Percentiles rank a stretch among this genome's conserved stretches.
These are phyloP conservation scores for Stenotaenia linearis DNA, from an alignment of 2,888 invertebrate species.

Conservation along the genomic window DNA sequence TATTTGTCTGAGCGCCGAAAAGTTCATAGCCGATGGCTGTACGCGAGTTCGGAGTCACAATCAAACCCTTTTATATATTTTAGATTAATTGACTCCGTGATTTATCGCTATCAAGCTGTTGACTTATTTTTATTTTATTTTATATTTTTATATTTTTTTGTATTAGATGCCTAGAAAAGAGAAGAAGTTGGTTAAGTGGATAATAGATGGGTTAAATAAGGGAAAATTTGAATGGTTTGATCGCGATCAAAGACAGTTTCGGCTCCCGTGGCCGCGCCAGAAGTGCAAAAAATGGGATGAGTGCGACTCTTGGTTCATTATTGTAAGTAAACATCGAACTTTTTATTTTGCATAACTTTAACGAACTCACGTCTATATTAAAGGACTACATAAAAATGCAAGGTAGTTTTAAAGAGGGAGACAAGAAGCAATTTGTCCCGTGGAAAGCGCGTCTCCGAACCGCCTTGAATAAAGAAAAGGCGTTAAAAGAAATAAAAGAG, in stretches of 20 bases:
- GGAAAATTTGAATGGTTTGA: not conserved
- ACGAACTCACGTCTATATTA: not conserved
- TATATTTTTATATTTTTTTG: not conserved
- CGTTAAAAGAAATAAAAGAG: not conserved
- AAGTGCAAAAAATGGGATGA: not conserved
- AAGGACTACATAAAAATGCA: not conserved
- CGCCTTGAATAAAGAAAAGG: not conserved
- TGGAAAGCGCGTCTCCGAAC: constrained; percentile 17
- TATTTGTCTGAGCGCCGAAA: too few relatives aligned
- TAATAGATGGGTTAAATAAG: not conserved
- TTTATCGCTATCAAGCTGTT: too few relatives aligned
- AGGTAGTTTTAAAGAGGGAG: not conserved
- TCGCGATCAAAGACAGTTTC: not conserved
- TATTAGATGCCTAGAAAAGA: not conserved
- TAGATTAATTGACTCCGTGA: too few relatives aligned
- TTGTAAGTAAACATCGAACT: not conserved
- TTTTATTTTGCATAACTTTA: not conserved
- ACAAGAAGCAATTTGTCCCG: not conserved
- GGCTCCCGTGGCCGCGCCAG: not conserved
- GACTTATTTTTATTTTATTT: not conserved
- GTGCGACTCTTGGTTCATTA: not conserved
- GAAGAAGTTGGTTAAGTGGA: not conserved
- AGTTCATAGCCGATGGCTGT: too few relatives aligned
- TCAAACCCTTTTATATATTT: too few relatives aligned
- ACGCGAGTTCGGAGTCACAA: too few relatives aligned